These are phyloP conservation scores for Megaceryle alcyon DNA, from an alignment of 2,797 vertebrate genomes.

Conservation along the genomic window DNA sequence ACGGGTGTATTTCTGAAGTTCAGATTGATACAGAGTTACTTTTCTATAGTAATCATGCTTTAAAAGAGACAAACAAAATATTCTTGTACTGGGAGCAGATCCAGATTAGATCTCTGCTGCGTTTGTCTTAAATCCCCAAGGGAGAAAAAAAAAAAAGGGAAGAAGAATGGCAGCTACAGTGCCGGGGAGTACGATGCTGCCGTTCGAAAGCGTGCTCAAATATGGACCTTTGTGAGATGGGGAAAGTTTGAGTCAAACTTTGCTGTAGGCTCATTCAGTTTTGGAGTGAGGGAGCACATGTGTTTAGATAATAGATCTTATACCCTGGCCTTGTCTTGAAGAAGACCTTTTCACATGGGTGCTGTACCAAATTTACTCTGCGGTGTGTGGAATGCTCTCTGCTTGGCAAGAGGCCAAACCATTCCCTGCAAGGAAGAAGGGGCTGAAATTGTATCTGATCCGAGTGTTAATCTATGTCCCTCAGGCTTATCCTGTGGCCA, in stretches of 20 bases:
- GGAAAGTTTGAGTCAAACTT: neutral
- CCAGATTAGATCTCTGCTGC: neutral
- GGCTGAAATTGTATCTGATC: conserved; percentile 67
- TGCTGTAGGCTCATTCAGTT: neutral
- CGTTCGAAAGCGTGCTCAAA: neutral
- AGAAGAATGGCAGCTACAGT: neutral
- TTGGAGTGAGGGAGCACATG: neutral
- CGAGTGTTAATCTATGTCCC: conserved; percentile 70
- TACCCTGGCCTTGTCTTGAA: neutral
- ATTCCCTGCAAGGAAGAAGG: conserved; percentile 71
- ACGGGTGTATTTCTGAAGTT: neutral
- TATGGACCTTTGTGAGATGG: neutral
- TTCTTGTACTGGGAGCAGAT: neutral
- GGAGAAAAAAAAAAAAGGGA: neutral
- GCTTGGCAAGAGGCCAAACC: conserved; percentile 45
- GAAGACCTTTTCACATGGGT: conserved; percentile 31
- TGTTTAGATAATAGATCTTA: neutral
- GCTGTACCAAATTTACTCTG: conserved; percentile 1
- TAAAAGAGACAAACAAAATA: neutral
- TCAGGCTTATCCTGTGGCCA: conserved; percentile 55
- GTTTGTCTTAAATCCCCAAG: neutral
- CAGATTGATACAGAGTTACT: neutral
- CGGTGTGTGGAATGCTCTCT: conserved; percentile 13
- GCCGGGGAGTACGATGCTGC: rapidly evolving
- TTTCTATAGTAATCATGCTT: neutral